Evolutionary conservation across 2,888 invertebrate species (phyloP), one percentile per base, ranked within the genome.

Genomic region (Fragum fragum): DNA sequence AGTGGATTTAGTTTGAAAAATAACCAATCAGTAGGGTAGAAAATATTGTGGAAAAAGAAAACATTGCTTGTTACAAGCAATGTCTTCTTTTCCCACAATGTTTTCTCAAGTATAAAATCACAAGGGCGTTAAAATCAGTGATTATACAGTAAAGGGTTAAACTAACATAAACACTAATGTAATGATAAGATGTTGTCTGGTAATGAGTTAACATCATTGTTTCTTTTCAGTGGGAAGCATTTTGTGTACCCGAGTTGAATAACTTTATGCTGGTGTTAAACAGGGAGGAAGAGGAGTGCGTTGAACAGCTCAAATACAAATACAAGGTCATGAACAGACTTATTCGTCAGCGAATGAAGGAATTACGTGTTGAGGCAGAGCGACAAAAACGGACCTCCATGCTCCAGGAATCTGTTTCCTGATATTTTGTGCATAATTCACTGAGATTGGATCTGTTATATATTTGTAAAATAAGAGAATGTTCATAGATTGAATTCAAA

Each of bases 241-340:
- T 96, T 92, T 95, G 95, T 75, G 86, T 95, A 26, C 96, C 96
- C 18, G 96, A 96, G 90, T 92, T 96, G 79, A 94, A 94, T 73
- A 96, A 96, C 88, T 96, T 96, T 91, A 91, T 96, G 76, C 91
- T 94, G 52, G 96, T 96, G 69, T 88, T 96, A 83, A 95, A 95
- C 84, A 93, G 95, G 69, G 96, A 96, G 88, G 95, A 96, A 89
- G 93, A 94, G 26, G 95, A 95, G 81, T 95, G 95, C 82, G 89
- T 94, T n/a, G 93, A 94, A 53, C 95, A 95, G 88, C 94, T 95
- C 23, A 91, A 93, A 76, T 93, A 94, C 83, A 95, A 95, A 85
- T 95, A 95, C 91, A 92, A 93, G 75, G 91, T 94, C 57, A 91
- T 91, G 91, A 89, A 88, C 63, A 85, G 89, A 71, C 87, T 91